These are phyloP conservation scores for Hapalemur alaotrensis DNA, from an alignment of 2,797 vertebrate genomes.

Conservation along the genomic window DNA sequence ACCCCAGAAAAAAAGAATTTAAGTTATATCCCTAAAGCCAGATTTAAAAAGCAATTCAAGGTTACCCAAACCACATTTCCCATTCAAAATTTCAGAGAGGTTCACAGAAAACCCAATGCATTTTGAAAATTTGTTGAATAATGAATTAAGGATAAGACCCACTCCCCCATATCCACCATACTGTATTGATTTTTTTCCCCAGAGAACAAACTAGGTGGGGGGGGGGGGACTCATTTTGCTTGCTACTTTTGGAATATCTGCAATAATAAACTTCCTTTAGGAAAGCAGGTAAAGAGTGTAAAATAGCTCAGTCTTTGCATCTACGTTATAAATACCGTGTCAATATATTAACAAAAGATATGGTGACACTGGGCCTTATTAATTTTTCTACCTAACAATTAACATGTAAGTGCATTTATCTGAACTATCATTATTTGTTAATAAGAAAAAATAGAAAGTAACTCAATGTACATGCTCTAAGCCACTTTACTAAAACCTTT, in stretches of 20 bases:
- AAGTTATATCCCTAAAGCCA: conserved; percentile 58
- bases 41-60: conserved; percentile 61
- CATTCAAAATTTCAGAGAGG: conserved; percentile 49
- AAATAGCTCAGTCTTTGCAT: not conserved
- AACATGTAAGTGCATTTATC: conserved; percentile 42
- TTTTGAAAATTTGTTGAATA: conserved; percentile 58
- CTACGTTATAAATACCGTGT: not conserved
- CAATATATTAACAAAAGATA: conserved; percentile 17
- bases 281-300: not conserved
- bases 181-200: not conserved
- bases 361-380: not conserved
- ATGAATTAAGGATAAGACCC: conserved; percentile 49
- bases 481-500: not conserved
- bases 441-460: not conserved
- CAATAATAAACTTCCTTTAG: conserved; percentile 31
- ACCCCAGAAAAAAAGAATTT: not conserved
- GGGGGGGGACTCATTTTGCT: not conserved
- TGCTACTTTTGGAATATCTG: conserved; percentile 26
- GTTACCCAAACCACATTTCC: conserved; percentile 55
- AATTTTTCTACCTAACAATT: conserved; percentile 29
- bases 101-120: conserved; percentile 60
- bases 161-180: not conserved
- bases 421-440: not conserved
- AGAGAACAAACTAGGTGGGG: not conserved
- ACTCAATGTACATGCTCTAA: not conserved